Evolutionary conservation across 1,140 invertebrate genomes (phyloP).

Genomic region (Lethrus apterus): DNA sequence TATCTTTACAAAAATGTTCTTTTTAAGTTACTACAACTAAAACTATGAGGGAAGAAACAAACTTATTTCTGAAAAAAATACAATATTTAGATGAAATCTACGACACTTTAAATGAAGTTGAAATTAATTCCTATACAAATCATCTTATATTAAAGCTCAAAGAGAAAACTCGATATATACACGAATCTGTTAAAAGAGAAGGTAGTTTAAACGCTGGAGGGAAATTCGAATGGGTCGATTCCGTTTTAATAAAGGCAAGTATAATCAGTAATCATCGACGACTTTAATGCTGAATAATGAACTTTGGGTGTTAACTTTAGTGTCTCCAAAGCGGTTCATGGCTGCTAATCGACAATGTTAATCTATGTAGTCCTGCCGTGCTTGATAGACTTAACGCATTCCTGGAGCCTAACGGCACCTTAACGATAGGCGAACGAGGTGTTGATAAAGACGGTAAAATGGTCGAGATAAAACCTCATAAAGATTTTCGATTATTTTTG

Average conservation of each 20-base stretch:
- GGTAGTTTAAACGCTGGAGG: slow-evolving; percentile 67
- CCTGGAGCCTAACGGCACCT: slow-evolving; percentile 84
- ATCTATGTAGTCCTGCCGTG: slow-evolving; percentile 93
- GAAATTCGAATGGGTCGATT: slow-evolving; percentile 97
- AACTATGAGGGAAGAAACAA: slow-evolving; percentile 47
- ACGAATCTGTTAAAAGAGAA: slow-evolving; percentile 41
- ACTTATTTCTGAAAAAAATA: slow-evolving; percentile 48
- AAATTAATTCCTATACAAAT: slow-evolving; percentile 33
- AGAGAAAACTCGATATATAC: neutral
- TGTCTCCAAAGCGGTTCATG: slow-evolving; percentile 79
- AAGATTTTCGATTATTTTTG: slow-evolving; percentile 89
- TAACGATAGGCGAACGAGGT: slow-evolving; percentile 89
- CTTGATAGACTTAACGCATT: slow-evolving; percentile 93
- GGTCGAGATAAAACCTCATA: slow-evolving; percentile 73
- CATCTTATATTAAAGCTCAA: neutral
- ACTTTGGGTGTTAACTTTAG: slow-evolving; percentile 35
- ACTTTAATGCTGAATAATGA: neutral
- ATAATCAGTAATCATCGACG: neutral
- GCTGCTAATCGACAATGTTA: slow-evolving; percentile 94
- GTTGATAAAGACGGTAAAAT: slow-evolving; percentile 62
- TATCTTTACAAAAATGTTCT: too few species aligned
- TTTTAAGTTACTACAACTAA: slow-evolving; percentile 26
- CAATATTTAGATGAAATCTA: slow-evolving; percentile 42
- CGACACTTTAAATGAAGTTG: slow-evolving; percentile 21
- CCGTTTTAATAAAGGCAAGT: slow-evolving; percentile 74